phyloP scores from a whole-genome alignment of 2,113 vertebrate genomes.

The Blennius ocellaris region DNA sequence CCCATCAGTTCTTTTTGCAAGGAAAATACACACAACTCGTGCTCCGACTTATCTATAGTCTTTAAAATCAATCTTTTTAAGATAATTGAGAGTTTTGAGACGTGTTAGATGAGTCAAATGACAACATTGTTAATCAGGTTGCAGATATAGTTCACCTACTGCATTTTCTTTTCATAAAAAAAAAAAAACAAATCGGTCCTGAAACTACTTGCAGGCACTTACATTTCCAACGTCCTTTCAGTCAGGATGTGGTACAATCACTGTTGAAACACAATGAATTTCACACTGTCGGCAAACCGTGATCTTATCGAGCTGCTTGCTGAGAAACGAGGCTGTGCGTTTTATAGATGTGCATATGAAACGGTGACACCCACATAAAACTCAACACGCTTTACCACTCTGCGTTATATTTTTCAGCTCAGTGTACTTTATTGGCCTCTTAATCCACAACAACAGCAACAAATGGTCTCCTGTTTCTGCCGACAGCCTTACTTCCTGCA shows the following conservation, averaged over 20 bases:
- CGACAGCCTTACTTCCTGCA: conserved; percentile 11
- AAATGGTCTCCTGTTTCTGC: neutral
- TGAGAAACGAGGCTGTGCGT: neutral
- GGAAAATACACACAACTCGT: too few species aligned
- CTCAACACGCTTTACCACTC: neutral
- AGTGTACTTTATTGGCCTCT: neutral
- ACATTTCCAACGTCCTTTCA: conserved; percentile 22
- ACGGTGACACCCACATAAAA: neutral
- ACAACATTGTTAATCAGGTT: too few species aligned
- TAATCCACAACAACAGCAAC: neutral
- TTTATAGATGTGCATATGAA: conserved; percentile 7
- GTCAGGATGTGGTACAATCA: conserved; percentile 28
- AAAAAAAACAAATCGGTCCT: too few species aligned
- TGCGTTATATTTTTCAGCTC: neutral
- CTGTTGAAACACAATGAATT: conserved; percentile 21
- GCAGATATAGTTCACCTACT: too few species aligned
- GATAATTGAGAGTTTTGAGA: too few species aligned
- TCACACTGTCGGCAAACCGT: neutral
- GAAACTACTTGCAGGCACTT: too few species aligned
- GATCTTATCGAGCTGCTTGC: neutral
- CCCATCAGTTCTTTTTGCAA: too few species aligned
- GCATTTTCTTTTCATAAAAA: too few species aligned
- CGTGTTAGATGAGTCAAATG: too few species aligned
- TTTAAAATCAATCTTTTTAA: too few species aligned
- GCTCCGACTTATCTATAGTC: too few species aligned